Conservation (phyloP, 2,797 vertebrate genomes). For the Schizopygopsis malacanthus region DNA sequence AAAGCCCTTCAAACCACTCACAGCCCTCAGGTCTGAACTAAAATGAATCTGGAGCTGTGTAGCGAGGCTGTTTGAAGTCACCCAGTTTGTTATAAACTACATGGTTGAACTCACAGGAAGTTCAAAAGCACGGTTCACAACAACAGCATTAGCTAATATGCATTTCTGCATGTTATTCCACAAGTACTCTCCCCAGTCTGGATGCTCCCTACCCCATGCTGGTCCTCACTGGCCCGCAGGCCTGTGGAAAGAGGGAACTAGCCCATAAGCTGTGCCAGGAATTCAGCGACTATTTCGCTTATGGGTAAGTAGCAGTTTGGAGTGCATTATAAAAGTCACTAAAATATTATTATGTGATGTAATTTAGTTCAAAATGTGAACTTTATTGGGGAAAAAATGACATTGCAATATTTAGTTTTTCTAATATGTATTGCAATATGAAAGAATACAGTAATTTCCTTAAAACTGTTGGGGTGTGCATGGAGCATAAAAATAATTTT, state of each 20-base stretch:
- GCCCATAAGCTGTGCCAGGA: slow-evolving; percentile 87
- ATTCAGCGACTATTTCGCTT: slow-evolving; percentile 86
- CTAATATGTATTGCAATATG: too few relatives aligned
- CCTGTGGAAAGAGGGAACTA: slow-evolving; percentile 88
- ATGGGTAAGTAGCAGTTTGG: slow-evolving; percentile 79
- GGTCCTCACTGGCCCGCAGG: slow-evolving; percentile 87
- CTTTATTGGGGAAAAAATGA: not conserved
- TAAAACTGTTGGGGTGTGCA: not conserved
- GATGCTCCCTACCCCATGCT: slow-evolving; percentile 90
- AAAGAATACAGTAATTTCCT: too few relatives aligned
- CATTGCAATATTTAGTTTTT: not conserved
- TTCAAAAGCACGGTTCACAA: not conserved
- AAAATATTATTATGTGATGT: not conserved
- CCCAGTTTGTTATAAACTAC: not conserved
- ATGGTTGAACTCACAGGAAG: slow-evolving; percentile 9
- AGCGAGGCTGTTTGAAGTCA: slow-evolving; percentile 4
- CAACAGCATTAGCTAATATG: not conserved
- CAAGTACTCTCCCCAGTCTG: slow-evolving; percentile 82
- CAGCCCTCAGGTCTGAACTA: not conserved
- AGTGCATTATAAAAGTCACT: not conserved
- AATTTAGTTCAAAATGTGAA: not conserved
- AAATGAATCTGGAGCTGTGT: slow-evolving; percentile 1
- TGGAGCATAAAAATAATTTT: not conserved
- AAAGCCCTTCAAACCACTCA: not conserved
- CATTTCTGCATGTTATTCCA: slow-evolving; percentile 6